Evolutionary conservation across 1,140 invertebrate genomes (phyloP), one percentile per base, ranked within the genome.

Genomic region (Varroa destructor): DNA sequence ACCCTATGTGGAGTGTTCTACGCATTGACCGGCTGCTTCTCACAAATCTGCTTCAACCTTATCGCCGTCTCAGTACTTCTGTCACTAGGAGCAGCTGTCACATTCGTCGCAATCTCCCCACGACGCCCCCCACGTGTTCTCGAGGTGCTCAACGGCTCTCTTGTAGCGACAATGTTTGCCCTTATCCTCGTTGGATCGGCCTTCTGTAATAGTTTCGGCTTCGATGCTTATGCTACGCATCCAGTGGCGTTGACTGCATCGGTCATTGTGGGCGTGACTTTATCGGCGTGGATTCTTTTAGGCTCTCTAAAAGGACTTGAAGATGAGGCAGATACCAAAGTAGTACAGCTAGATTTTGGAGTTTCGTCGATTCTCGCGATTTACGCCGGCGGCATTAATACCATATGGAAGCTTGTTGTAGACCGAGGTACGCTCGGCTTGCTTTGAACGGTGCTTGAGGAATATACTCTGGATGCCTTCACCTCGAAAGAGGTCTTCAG

Each of bases 1-100:
- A 67, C 61, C 12, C 40, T 67, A 10, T 67, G 61, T 37, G 61
- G 61, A 40, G 40, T 67, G 12, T 43, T 46, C 40, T 67, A 67
- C 61, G 61, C 61, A 46, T 12, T 67, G 40, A 67, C 61, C 12
- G 61, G 61, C 1, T 43, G 40, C 61, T 67, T 67, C 61, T 43
- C 61, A 5, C 61, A 67, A 37, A 67, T 67, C 14, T 43, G 61
- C 61, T 67, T 67, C 61, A 67, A 67, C 8, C 40, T 67, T 10
- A 40, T 67, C 8, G 10, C 61, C 40, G 46, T 67, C 40, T 43
- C 40, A 14, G 61, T 67, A 14, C 61, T 67, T 3, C 10, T 67
- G 12, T 67, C 61, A 5, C 14, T 67, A 37, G 46, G 40, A 46
- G 1, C 12, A 10, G 46, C 46, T 1, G 14, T 67, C 61, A 40